Evolutionary conservation across 2,797 vertebrate genomes (phyloP).

Genomic region (Siniperca obscura): DNA sequence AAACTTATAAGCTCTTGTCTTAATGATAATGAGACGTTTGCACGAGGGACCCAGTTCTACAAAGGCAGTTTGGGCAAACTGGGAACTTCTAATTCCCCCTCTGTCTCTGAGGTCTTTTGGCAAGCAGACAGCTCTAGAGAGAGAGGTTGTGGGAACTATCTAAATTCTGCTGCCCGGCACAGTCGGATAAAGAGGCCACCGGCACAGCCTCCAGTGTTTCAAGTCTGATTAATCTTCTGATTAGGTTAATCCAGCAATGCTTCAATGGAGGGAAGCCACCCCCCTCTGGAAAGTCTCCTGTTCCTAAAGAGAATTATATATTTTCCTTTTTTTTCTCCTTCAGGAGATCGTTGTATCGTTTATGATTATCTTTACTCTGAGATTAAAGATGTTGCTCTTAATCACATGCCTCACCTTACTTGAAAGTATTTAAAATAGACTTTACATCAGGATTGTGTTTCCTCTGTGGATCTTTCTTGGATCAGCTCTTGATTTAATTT

Average conservation of each 20-base stretch:
- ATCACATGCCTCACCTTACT: constrained; percentile 28
- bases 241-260: constrained; percentile 82
- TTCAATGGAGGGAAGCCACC: constrained; percentile 61
- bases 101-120: constrained; percentile 61
- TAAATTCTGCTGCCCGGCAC: constrained; percentile 67
- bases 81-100: constrained; percentile 53
- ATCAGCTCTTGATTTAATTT: constrained; percentile 44
- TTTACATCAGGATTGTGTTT: constrained; percentile 21
- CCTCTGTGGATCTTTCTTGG: constrained; percentile 3
- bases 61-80: constrained; percentile 39
- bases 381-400: constrained; percentile 50
- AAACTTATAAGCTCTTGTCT: constrained; percentile 38
- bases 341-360: constrained; percentile 25
- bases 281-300: constrained; percentile 50
- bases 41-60: constrained; percentile 32
- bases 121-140: constrained; percentile 54
- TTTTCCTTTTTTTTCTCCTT: constrained; percentile 4
- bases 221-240: constrained; percentile 84
- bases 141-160: constrained; percentile 77
- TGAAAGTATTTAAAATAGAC: constrained; percentile 35
- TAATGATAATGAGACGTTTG: constrained; percentile 43
- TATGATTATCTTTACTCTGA: constrained; percentile 46
- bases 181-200: constrained; percentile 76
- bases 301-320: constrained; percentile 39
- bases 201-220: constrained; percentile 77